phyloP scores from a whole-genome alignment of 2,888 invertebrate species.

The Orthosia gothica region DNA sequence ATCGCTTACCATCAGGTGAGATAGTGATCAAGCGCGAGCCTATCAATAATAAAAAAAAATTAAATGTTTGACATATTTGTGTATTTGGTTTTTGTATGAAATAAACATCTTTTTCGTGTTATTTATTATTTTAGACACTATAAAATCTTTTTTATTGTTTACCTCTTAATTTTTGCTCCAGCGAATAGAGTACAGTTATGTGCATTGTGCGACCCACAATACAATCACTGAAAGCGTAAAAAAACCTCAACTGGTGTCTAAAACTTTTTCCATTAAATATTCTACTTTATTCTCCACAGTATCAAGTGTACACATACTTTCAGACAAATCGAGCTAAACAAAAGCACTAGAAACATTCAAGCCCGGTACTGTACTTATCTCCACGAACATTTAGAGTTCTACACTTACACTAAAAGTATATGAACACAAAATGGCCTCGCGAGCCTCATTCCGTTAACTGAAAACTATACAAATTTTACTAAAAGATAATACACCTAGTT shows the following conservation, averaged over 20 bases:
- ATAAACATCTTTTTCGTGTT: too few species aligned
- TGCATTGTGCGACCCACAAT: background rate
- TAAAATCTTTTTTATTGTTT: too few species aligned
- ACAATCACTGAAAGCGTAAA: background rate
- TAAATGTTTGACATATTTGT: too few species aligned
- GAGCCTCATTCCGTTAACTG: conserved; percentile 6
- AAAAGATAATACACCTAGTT: conserved; percentile 6
- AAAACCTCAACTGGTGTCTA: background rate
- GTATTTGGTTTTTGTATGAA: too few species aligned
- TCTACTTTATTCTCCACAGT: too few species aligned
- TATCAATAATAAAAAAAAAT: too few species aligned
- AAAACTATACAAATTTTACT: conserved; percentile 10
- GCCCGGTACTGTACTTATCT: background rate
- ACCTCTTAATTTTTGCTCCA: too few species aligned
- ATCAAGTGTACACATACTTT: background rate
- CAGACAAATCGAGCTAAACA: background rate
- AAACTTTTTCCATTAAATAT: background rate
- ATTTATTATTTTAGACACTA: too few species aligned
- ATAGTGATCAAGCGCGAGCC: too few species aligned
- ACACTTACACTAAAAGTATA: conserved; percentile 23
- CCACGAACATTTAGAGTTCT: background rate
- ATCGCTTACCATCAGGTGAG: too few species aligned
- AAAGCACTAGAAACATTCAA: conserved; percentile 2
- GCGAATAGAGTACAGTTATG: too few species aligned
- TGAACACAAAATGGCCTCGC: conserved; percentile 21